A percentile compares a stretch with the other conserved stretches of the same genome.
Evolutionary conservation across 2,888 invertebrate species (phyloP).

Genomic region (Acanthosoma haemorrhoidale): DNA sequence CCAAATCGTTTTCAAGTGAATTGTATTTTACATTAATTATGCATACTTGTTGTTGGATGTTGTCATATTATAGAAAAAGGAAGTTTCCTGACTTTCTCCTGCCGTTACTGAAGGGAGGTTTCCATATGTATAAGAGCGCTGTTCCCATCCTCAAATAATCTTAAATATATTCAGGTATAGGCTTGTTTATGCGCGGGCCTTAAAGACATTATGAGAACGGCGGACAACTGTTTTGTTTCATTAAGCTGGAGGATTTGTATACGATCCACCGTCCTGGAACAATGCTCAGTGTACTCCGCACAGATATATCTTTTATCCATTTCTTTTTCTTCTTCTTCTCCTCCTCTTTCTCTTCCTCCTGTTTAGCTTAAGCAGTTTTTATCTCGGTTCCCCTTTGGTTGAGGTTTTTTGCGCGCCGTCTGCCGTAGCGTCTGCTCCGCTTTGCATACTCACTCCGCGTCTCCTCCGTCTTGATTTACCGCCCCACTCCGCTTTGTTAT

Average conservation of each 20-base stretch:
- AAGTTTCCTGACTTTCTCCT: too few species aligned
- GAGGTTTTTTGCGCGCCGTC: constrained; percentile 2
- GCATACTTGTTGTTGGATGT: too few species aligned
- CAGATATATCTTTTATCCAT: constrained; percentile 2
- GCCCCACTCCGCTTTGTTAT: constrained; percentile 3
- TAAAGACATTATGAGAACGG: not conserved
- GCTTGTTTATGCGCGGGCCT: not conserved
- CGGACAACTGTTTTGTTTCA: constrained; percentile 10
- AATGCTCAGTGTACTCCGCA: not conserved
- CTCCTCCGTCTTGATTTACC: constrained; percentile 3
- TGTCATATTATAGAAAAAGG: too few species aligned
- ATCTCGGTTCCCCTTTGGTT: constrained; percentile 1
- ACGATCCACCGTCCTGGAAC: not conserved
- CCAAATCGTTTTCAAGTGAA: too few species aligned
- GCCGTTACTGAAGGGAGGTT: too few species aligned
- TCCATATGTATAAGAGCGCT: not conserved
- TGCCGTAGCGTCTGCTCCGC: constrained; percentile 1
- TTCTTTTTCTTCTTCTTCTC: constrained; percentile 7
- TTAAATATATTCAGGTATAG: not conserved
- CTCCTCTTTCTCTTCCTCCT: too few species aligned
- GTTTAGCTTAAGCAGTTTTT: not conserved
- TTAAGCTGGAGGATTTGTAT: constrained; percentile 4
- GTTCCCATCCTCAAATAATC: not conserved
- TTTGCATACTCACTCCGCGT: not conserved
- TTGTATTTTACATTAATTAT: too few species aligned